These are phyloP conservation scores for Hetaerina titia DNA, from an alignment of 2,888 invertebrate genomes.

Conservation along the genomic window DNA sequence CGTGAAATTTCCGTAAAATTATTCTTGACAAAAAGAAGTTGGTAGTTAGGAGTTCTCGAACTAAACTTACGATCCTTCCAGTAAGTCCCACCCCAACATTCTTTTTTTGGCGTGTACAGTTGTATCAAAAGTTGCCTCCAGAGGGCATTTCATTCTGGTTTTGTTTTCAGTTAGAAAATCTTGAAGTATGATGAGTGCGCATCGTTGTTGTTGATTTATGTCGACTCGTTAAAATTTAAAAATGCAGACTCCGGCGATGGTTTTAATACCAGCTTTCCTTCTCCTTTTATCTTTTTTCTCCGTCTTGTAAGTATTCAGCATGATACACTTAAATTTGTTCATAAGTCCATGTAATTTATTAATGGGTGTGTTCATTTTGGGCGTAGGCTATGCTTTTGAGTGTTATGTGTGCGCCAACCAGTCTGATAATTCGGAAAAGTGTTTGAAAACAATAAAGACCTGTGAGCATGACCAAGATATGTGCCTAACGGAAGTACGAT, in stretches of 20 bases:
- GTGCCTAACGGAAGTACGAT: conserved; percentile 92
- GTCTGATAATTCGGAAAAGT: conserved; percentile 95
- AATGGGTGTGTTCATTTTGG: conserved; percentile 36
- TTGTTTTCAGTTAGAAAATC: not conserved
- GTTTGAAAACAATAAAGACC: conserved; percentile 92
- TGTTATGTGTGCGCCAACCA: conserved; percentile 97
- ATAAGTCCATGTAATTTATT: not conserved
- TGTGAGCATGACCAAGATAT: conserved; percentile 93
- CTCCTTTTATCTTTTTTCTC: not conserved
- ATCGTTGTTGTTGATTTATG: not conserved
- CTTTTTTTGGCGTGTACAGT: no score
- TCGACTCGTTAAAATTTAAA: not conserved
- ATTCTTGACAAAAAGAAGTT: no score
- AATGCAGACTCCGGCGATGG: not conserved
- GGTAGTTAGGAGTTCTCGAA: no score
- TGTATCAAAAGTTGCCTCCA: not conserved
- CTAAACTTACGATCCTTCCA: no score
- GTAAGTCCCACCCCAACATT: no score
- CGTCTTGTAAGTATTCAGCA: not conserved
- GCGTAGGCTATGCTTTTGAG: conserved; percentile 85
- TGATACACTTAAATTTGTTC: not conserved
- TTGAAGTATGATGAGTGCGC: not conserved
- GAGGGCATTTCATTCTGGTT: not conserved
- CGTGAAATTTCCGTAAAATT: no score
- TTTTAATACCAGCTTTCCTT: not conserved